Evolutionary conservation across 92 coral and sea anemone species (phyloP).

Genomic region (Paragorgia papillata): DNA sequence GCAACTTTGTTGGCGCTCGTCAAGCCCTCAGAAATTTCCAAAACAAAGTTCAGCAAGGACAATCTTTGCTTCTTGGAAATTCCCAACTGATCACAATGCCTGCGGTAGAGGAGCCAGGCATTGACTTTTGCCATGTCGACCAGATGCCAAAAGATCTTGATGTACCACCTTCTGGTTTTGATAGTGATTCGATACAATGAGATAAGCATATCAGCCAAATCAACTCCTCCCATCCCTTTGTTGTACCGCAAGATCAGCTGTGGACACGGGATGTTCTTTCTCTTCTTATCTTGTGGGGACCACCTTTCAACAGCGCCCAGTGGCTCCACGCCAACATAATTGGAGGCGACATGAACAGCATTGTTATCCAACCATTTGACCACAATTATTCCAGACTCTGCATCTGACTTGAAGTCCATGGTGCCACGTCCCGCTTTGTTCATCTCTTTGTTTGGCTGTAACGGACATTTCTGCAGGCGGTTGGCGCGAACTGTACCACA

Average conservation of each 20-base stretch:
- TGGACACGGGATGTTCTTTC: constrained; percentile 11
- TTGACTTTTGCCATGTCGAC: constrained; percentile 42
- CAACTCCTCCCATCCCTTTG: too few relatives aligned
- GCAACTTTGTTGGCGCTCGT: constrained; percentile 5
- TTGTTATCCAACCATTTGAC: constrained; percentile 38
- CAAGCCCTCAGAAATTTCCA: constrained; percentile 28
- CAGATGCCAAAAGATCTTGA: constrained; percentile 46
- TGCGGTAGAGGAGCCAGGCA: constrained; percentile 45
- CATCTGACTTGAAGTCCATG: constrained; percentile 21
- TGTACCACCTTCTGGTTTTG: constrained; percentile 39
- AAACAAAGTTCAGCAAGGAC: constrained; percentile 12
- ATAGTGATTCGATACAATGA: constrained; percentile 15
- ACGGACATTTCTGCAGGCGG: not conserved
- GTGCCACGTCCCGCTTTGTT: constrained; percentile 18
- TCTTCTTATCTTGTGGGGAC: constrained; percentile 22
- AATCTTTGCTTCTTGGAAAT: constrained; percentile 22
- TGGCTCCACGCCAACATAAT: constrained; percentile 38
- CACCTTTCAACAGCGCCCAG: constrained; percentile 23
- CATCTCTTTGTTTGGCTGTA: constrained; percentile 20
- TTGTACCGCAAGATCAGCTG: constrained; percentile 23
- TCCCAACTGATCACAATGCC: constrained; percentile 19
- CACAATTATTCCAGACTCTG: constrained; percentile 3
- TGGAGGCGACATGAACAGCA: constrained; percentile 23
- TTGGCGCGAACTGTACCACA: constrained; percentile 29
- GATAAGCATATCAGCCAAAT: constrained; percentile 43